phyloP scores from a whole-genome alignment of 1,140 invertebrate species.

The Brachystomella parvula region DNA sequence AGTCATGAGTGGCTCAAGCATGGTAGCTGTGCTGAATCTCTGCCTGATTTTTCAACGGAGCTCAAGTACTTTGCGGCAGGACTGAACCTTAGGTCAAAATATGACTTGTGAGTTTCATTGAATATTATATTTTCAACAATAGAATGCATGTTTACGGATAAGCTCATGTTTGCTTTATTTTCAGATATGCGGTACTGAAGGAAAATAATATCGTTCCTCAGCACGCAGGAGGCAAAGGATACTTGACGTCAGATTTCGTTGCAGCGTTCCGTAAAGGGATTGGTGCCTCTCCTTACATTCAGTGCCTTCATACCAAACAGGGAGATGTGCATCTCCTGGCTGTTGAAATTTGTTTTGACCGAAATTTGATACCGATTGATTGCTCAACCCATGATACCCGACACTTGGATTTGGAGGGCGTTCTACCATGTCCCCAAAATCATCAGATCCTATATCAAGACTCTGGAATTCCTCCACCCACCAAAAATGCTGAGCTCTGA shows the following conservation, averaged over 20 bases:
- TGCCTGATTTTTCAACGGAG: conserved; percentile 23
- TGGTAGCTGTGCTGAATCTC: conserved; percentile 32
- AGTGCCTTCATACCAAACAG: conserved; percentile 24
- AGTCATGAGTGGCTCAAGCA: conserved; percentile 37
- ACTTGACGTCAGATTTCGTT: conserved; percentile 17
- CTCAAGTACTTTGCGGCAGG: conserved; percentile 31
- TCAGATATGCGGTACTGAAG: conserved; percentile 32
- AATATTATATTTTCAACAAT: not conserved
- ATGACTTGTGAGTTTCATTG: conserved; percentile 31
- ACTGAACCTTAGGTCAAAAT: conserved; percentile 29
- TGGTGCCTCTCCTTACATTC: conserved; percentile 22
- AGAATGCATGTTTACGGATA: not conserved
- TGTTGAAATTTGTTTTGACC: conserved; percentile 31
- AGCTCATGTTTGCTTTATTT: conserved; percentile 5
- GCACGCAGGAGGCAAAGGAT: conserved; percentile 18
- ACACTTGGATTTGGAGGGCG: not conserved
- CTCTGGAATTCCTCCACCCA: not conserved
- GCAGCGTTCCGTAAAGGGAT: conserved; percentile 18
- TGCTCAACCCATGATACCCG: conserved; percentile 16
- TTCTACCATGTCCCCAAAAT: not conserved
- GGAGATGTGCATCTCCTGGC: conserved; percentile 27
- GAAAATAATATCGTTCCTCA: conserved; percentile 22
- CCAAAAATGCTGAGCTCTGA: not conserved
- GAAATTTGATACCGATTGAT: conserved; percentile 20
- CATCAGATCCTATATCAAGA: conserved; percentile 5